Evolutionary conservation across 2,797 vertebrate species (phyloP).

Genomic region (Pantherophis alleghaniensis): DNA sequence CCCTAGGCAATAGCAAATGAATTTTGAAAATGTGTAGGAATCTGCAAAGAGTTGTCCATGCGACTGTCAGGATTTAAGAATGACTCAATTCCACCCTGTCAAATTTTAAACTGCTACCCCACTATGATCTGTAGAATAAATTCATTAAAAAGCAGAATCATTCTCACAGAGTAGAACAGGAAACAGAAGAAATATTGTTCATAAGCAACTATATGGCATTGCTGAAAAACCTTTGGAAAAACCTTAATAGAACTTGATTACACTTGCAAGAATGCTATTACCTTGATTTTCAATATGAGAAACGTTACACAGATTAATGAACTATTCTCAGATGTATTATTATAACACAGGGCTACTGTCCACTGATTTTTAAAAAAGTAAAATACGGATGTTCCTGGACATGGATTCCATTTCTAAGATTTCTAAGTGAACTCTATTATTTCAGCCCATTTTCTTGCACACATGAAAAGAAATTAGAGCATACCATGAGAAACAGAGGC

Average conservation of each 20-base stretch:
- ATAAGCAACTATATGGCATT: not conserved
- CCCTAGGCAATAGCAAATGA: not conserved
- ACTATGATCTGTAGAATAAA: not conserved
- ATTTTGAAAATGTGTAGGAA: not conserved
- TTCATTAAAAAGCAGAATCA: not conserved
- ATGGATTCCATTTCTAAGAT: not conserved
- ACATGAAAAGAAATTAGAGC: not conserved
- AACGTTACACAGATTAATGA: not conserved
- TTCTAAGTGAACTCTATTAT: not conserved
- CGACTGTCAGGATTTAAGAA: not conserved
- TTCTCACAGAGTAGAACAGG: not conserved
- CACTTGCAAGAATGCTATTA: not conserved
- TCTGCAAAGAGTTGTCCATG: not conserved
- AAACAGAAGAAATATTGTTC: not conserved
- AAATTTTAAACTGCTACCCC: not conserved
- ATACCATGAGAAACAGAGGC: not conserved
- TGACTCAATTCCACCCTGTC: not conserved
- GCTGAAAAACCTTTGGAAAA: not conserved
- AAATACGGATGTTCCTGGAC: not conserved
- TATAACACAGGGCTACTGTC: fast-evolving
- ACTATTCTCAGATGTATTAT: not conserved
- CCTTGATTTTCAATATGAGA: not conserved
- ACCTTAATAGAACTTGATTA: not conserved
- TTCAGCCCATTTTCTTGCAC: not conserved
- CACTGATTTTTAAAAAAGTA: not conserved